Evolutionary conservation across 2,888 invertebrate species (phyloP).

Genomic region (Diogma glabrata): DNA sequence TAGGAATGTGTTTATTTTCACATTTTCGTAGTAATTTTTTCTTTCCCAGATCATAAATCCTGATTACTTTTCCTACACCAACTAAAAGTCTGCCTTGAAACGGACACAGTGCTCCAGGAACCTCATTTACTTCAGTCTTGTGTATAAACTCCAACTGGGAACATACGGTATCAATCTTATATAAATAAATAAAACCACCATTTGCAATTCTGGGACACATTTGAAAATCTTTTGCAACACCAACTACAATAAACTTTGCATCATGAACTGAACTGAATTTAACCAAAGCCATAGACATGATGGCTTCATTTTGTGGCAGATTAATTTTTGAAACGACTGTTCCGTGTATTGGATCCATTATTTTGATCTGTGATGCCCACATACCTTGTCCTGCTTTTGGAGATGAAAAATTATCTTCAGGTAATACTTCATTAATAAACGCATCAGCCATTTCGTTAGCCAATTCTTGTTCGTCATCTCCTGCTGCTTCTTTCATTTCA

Average conservation of each 20-base stretch:
- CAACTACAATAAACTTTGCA: conserved; percentile 61
- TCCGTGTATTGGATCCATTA: conserved; percentile 76
- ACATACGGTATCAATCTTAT: conserved; percentile 59
- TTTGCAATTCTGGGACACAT: conserved; percentile 75
- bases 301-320: conserved; percentile 93
- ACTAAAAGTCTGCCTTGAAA: conserved; percentile 87
- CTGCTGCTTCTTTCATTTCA: conserved; percentile 96
- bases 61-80: conserved; percentile 82
- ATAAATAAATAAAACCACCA: conserved; percentile 79
- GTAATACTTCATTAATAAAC: conserved; percentile 86
- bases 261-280: conserved; percentile 56
- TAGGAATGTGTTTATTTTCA: conserved; percentile 95
- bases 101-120: conserved; percentile 76
- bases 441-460: conserved; percentile 97
- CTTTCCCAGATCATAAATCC: conserved; percentile 93
- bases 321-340: conserved; percentile 65
- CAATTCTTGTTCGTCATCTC: conserved; percentile 87
- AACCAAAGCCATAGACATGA: conserved; percentile 74
- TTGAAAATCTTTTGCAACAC: conserved; percentile 81
- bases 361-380: conserved; percentile 88
- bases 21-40: conserved; percentile 94
- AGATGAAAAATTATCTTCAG: conserved; percentile 88
- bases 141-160: conserved; percentile 84
- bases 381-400: conserved; percentile 92
- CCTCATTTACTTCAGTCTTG: conserved; percentile 86